These are phyloP conservation scores for Erynnis tages DNA, from an alignment of 2,888 invertebrate genomes.

Conservation along the genomic window DNA sequence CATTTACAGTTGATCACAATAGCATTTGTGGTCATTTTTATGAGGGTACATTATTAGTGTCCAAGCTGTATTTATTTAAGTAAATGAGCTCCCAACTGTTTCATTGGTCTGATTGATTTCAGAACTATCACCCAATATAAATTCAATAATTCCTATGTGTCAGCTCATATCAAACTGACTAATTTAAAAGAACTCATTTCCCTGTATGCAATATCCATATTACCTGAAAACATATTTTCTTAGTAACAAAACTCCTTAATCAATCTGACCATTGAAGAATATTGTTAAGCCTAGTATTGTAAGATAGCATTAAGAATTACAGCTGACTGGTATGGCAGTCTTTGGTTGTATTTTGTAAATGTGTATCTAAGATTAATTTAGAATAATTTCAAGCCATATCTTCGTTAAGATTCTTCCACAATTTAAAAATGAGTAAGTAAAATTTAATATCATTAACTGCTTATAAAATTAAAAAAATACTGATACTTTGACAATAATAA, in stretches of 20 bases:
- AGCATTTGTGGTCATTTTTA: not conserved
- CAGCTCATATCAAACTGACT: conserved; percentile 2
- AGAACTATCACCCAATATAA: not conserved
- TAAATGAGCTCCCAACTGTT: conserved; percentile 12
- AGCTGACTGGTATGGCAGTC: conserved; percentile 22
- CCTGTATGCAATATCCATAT: conserved; percentile 23
- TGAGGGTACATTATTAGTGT: no score
- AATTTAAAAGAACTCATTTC: conserved; percentile 17
- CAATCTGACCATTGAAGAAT: conserved; percentile 25
- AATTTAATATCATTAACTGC: conserved; percentile 22
- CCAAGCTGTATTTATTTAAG: no score
- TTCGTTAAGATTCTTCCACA: conserved; percentile 2
- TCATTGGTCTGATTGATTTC: conserved; percentile 17
- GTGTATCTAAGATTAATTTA: conserved; percentile 16
- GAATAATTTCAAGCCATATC: conserved; percentile 14
- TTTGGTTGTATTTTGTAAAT: conserved; percentile 19
- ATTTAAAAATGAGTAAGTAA: conserved; percentile 16
- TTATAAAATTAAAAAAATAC: conserved; percentile 9
- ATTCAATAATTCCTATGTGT: conserved; percentile 6
- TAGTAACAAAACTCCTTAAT: conserved; percentile 13
- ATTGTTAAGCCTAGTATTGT: conserved; percentile 15
- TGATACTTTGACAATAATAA: conserved; percentile 3
- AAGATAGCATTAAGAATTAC: conserved; percentile 15
- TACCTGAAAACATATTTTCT: not conserved
- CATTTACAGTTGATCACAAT: conserved; percentile 9